Percentiles rank a stretch among this genome's conserved stretches.
These are phyloP conservation scores for Amphibalanus amphitrite DNA, from an alignment of 1,140 invertebrate genomes.

Conservation along the genomic window DNA sequence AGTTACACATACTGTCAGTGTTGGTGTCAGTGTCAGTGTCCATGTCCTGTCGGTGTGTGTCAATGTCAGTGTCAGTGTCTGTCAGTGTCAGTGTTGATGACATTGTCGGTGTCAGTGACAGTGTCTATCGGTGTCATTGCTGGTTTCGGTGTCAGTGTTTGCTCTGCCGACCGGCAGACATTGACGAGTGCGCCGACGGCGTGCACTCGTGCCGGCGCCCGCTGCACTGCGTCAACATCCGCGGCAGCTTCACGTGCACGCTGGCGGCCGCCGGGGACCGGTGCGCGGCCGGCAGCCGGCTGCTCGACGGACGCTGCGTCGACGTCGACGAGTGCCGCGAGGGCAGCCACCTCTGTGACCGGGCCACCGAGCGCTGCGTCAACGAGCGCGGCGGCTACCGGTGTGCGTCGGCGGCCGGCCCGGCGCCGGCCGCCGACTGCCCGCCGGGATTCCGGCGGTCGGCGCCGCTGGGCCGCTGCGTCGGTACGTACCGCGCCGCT, in stretches of 20 bases:
- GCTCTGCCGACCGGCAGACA: too few relatives aligned
- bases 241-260: conserved; percentile 18
- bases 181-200: conserved; percentile 33
- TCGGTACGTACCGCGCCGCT: not conserved
- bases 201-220: conserved; percentile 13
- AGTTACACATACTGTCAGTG: too few relatives aligned
- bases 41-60: too few relatives aligned
- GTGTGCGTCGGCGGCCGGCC: not conserved
- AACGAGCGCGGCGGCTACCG: conserved; percentile 16
- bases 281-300: conserved; percentile 20
- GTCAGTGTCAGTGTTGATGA: too few relatives aligned
- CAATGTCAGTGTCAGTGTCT: too few relatives aligned
- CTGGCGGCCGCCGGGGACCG: not conserved
- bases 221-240: conserved; percentile 19
- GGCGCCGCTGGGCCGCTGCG: not conserved
- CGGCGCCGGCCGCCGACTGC: not conserved
- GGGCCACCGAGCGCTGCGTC: conserved; percentile 15
- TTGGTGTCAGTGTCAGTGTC: too few relatives aligned
- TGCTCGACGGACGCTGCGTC: conserved; percentile 8
- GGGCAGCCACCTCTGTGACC: conserved; percentile 21
- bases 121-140: too few relatives aligned
- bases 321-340: conserved; percentile 26
- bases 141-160: too few relatives aligned
- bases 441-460: not conserved
- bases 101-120: too few relatives aligned